Evolutionary conservation across 2,888 invertebrate species (phyloP), one percentile per base, ranked within the genome.

Genomic region (Zelleria hepariella): DNA sequence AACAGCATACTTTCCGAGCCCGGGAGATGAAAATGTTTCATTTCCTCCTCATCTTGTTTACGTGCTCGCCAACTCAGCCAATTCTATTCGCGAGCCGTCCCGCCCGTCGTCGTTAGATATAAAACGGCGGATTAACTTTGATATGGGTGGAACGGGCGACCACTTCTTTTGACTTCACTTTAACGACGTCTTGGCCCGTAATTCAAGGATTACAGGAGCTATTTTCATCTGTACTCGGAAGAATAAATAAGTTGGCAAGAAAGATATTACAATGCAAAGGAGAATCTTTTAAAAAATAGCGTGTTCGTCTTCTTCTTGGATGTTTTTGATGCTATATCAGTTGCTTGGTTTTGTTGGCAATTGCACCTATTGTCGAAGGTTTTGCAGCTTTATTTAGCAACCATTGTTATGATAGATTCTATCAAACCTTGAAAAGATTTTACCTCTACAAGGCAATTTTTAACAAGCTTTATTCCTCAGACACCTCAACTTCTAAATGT

Each of bases 111-210:
- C 10, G 32, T 42, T 42, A 42, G 32, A 42, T 42, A 51, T 51
- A 51, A 51, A 51, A 51, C 23, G 5, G 51, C 21, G 51, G 51
- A 51, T 51, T 51, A 51, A 20, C 20, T 20, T 58, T 62, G 57
- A 62, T 60, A 60, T 62, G 60, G 51, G 51, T 51, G 10, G 21
- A 21, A 51, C 51, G 23, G 18, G 23, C 51, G 51, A 23, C 23
- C 23, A 20, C 51, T n/a, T 51, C 15, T 42, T 15, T 42, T 10
- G 32, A 15, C 10, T 5, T 15, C 32, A n/a, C 32, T 4, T 15
- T 42, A 15, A 42, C 32, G 32, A 42, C 10, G 2, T 42, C 15
- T 15, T 15, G 15, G 5, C 10, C 32, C 32, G 10, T 42, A 42
- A 42, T 15, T 42, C 32, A 42, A 42, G 32, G 32, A 2, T 10